phyloP scores from a whole-genome alignment of 2,797 vertebrate species.

The Pseudochirops corinnae region DNA sequence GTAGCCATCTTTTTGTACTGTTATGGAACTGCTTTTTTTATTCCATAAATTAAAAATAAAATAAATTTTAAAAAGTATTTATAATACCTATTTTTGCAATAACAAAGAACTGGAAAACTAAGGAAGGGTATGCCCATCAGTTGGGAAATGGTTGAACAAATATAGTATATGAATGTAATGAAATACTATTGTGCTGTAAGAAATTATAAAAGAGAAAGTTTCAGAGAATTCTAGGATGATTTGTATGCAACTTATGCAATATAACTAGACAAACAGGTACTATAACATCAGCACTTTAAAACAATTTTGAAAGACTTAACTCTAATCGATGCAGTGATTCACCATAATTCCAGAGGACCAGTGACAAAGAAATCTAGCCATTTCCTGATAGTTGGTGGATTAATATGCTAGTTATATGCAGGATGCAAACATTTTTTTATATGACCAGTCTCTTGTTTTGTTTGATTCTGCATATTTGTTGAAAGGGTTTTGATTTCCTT shows the following conservation, averaged over 20 bases:
- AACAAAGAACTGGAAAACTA: not conserved
- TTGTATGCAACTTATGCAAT: not conserved
- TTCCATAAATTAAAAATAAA: not conserved
- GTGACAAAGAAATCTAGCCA: not conserved
- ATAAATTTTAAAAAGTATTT: not conserved
- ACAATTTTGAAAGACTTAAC: not conserved
- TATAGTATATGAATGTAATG: not conserved
- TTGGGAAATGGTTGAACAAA: not conserved
- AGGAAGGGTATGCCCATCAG: not conserved
- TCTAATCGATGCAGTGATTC: not conserved
- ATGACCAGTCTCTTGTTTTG: not conserved
- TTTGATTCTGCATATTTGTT: not conserved
- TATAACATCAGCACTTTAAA: not conserved
- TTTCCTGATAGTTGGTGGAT: not conserved
- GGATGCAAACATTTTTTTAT: not conserved
- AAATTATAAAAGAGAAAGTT: not conserved
- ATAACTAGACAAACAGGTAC: not conserved
- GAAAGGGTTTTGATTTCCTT: not conserved
- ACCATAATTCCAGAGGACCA: not conserved
- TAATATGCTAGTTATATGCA: not conserved
- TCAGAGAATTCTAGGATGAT: not conserved
- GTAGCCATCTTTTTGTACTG: not conserved
- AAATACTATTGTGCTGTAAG: not conserved
- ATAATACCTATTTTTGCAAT: not conserved
- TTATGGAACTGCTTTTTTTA: not conserved